Percentiles rank a stretch among this genome's conserved stretches.
These are phyloP conservation scores for Dicrostonyx torquatus DNA, from an alignment of 2,797 vertebrate genomes.

Conservation along the genomic window DNA sequence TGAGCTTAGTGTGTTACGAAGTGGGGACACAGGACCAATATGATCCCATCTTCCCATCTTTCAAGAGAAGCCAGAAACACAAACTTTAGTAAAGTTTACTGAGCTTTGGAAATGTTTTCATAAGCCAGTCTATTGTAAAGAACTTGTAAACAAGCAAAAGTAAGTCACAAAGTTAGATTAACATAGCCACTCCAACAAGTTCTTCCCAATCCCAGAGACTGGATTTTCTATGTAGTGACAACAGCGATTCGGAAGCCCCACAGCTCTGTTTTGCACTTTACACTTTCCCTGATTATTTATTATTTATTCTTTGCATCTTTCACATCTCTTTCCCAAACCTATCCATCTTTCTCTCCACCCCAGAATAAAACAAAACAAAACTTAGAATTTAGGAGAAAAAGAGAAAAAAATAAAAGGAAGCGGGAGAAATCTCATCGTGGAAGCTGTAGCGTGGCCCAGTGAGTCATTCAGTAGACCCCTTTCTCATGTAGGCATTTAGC, in stretches of 20 bases:
- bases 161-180: not conserved
- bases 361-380: too few species aligned
- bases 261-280: not conserved
- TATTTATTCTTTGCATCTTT: too few species aligned
- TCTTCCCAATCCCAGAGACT: not conserved
- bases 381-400: too few species aligned
- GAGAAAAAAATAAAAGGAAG: too few species aligned
- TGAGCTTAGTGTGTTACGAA: not conserved
- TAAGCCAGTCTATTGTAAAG: not conserved
- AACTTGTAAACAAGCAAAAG: not conserved
- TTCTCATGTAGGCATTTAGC: too few species aligned
- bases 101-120: not conserved
- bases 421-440: too few species aligned
- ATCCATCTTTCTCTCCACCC: too few species aligned
- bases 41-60: not conserved
- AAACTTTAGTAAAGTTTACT: conserved; percentile 10
- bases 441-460: too few species aligned
- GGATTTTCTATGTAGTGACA: not conserved
- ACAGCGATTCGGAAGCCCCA: too few species aligned
- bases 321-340: too few species aligned
- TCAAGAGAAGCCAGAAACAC: not conserved
- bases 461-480: too few species aligned
- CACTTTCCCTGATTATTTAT: too few species aligned
- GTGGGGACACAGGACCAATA: not conserved
- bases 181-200: not conserved